A percentile compares a stretch with the other conserved stretches of the same genome.
Conservation (phyloP, 2,797 vertebrate genomes). For the Psittacula derbiana region DNA sequence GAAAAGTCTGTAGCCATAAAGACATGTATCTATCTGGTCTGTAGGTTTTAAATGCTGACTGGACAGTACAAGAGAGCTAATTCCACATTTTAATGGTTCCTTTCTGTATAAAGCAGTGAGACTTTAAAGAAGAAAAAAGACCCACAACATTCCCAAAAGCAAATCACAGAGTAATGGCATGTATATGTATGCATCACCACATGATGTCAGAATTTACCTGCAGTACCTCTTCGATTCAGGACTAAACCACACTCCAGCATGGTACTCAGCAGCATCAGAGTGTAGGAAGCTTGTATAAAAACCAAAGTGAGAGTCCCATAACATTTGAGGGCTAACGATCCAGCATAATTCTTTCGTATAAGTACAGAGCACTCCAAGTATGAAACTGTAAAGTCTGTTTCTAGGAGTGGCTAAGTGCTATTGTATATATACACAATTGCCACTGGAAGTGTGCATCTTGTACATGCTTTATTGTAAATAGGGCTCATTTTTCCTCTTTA, state of each 20-base stretch:
- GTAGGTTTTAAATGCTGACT: not conserved
- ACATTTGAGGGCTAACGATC: not conserved
- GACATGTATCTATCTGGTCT: not conserved
- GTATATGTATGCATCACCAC: not conserved
- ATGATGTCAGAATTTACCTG: slow-evolving; percentile 1
- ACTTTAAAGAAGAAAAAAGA: not conserved
- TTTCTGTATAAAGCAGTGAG: not conserved
- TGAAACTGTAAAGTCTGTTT: not conserved
- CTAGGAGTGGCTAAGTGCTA: not conserved
- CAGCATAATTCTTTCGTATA: not conserved
- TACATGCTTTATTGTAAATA: not conserved
- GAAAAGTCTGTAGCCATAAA: not conserved
- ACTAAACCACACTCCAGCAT: not conserved
- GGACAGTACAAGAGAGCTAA: not conserved
- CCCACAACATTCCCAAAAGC: not conserved
- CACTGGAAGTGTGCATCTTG: not conserved
- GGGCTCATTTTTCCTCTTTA: not conserved
- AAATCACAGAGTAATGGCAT: not conserved
- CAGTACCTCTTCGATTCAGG: not conserved
- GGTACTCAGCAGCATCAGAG: not conserved
- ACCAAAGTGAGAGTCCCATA: not conserved
- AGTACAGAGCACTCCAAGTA: not conserved
- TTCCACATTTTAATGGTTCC: not conserved
- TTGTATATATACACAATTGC: not conserved
- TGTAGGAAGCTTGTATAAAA: not conserved